Conservation (phyloP, 2,888 invertebrate genomes). For the Cenopis cana region DNA sequence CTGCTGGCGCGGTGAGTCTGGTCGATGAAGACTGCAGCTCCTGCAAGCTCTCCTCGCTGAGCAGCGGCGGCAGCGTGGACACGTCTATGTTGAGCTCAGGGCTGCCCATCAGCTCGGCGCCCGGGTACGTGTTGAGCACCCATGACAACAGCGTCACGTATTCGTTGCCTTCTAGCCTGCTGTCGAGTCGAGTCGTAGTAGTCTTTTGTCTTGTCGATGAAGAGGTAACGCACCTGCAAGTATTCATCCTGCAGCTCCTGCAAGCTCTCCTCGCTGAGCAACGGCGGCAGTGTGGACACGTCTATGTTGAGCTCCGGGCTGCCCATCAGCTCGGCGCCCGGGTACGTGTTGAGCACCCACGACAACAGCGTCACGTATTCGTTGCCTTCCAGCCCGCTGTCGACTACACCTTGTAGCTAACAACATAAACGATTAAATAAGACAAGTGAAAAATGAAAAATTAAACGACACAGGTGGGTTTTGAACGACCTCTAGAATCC, state of each 20-base stretch:
- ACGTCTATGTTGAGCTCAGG: constrained; percentile 92
- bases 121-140: constrained; percentile 96
- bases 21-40: constrained; percentile 85
- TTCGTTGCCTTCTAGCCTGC: constrained; percentile 97
- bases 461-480: no score
- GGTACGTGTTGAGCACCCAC: constrained; percentile 97
- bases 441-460: no score
- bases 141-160: constrained; percentile 97
- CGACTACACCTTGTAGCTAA: constrained; percentile 94
- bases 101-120: constrained; percentile 94
- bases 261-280: constrained; percentile 90
- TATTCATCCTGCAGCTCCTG: constrained; percentile 93
- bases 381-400: constrained; percentile 95
- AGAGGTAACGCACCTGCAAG: constrained; percentile 81
- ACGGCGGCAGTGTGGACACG: constrained; percentile 88
- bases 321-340: constrained; percentile 94
- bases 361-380: constrained; percentile 97
- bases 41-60: constrained; percentile 90
- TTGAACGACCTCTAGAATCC: no score
- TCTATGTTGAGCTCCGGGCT: constrained; percentile 94
- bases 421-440: neutral
- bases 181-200: no score
- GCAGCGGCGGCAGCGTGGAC: constrained; percentile 89
- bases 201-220: no score
- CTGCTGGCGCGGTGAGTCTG: no score